Percentiles rank a stretch among this genome's conserved stretches.
These are phyloP conservation scores for Tachina fera DNA, from an alignment of 2,888 invertebrate genomes.

Conservation along the genomic window DNA sequence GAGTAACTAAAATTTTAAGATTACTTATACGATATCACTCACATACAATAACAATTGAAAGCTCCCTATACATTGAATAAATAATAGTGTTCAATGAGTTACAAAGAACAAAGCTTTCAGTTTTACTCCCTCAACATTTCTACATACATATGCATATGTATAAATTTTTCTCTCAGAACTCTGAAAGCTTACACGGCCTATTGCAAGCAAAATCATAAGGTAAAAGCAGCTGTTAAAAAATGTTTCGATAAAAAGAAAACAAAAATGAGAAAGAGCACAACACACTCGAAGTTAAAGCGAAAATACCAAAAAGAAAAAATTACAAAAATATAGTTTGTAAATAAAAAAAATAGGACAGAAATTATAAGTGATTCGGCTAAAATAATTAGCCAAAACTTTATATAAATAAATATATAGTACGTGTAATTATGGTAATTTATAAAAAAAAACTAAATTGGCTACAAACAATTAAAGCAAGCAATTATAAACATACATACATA, in stretches of 20 bases:
- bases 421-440: not conserved
- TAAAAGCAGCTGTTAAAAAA: conserved; percentile 63
- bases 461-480: conserved; percentile 1
- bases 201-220: conserved; percentile 48
- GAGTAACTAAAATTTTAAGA: not conserved
- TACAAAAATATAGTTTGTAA: not conserved
- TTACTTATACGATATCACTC: conserved; percentile 37
- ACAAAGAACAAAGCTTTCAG: conserved; percentile 20
- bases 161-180: too few relatives aligned
- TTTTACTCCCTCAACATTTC: conserved; percentile 21
- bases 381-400: conserved; percentile 9
- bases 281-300: not conserved
- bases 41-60: not conserved
- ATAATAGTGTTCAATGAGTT: not conserved
- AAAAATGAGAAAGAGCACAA: conserved; percentile 20
- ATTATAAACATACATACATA: not conserved
- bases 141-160: too few relatives aligned
- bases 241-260: conserved; percentile 62
- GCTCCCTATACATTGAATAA: not conserved
- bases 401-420: not conserved
- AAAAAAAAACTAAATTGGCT: not conserved
- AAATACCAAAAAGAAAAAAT: conserved; percentile 14
- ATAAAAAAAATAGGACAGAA: not conserved
- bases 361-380: not conserved
- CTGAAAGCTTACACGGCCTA: not conserved